phyloP scores from a whole-genome alignment of 2,888 invertebrate genomes.

The Chydorus sphaericus region DNA sequence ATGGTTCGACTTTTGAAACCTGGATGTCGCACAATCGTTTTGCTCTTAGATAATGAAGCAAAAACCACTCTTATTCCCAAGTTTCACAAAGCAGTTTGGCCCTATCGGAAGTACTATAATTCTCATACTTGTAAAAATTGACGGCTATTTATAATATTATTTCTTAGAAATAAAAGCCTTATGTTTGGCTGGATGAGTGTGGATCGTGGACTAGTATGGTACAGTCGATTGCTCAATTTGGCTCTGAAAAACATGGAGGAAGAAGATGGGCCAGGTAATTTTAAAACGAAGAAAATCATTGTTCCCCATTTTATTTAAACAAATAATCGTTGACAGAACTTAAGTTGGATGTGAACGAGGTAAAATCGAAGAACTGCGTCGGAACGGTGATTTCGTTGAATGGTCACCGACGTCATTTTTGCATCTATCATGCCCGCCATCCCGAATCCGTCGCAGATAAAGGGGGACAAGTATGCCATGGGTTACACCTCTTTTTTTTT shows the following conservation, averaged over 20 bases:
- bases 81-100: slow-evolving; percentile 88
- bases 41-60: slow-evolving; percentile 77
- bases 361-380: slow-evolving; percentile 73
- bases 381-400: slow-evolving; percentile 92
- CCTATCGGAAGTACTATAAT: slow-evolving; percentile 67
- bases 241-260: slow-evolving; percentile 43
- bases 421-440: slow-evolving; percentile 95
- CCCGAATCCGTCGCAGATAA: slow-evolving; percentile 58
- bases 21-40: slow-evolving; percentile 81
- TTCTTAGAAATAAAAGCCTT: slow-evolving; percentile 76
- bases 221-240: slow-evolving; percentile 71
- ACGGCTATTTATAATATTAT: slow-evolving; percentile 9
- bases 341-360: neutral
- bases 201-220: slow-evolving; percentile 81
- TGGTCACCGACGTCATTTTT: slow-evolving; percentile 93
- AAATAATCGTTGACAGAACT: neutral
- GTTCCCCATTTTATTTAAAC: neutral
- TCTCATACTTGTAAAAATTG: neutral
- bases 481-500: neutral
- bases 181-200: slow-evolving; percentile 86
- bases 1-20: slow-evolving; percentile 82
- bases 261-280: slow-evolving; percentile 46
- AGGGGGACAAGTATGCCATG: slow-evolving; percentile 24
- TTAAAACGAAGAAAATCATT: too few relatives aligned
- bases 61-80: slow-evolving; percentile 72